Evolutionary conservation across 1,140 invertebrate species (phyloP), one percentile per base, ranked within the genome.

Genomic region (Orius insidiosus): DNA sequence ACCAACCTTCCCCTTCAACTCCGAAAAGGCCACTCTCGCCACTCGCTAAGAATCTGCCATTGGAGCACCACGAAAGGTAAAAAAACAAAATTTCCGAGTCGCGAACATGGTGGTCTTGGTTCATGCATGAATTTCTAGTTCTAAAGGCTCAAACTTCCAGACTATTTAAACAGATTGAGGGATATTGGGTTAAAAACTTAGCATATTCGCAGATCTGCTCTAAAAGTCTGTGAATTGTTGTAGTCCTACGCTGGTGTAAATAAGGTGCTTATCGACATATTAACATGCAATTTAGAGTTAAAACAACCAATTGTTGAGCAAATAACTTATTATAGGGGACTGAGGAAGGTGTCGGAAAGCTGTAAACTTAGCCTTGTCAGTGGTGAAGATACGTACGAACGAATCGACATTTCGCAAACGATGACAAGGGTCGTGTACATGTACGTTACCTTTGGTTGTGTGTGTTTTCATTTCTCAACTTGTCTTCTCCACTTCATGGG

Each of bases 1-100:
- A 63, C 62, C 41, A 18, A 9, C 19, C 5, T 56, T 62, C 63
- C 50, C 63, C 66, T 54, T 59, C 51, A 10, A 42, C 48, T 32
- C 40, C 38, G 9, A 24, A 38, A 30, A 34, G 9, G 1, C 10
- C 34, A 16, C 31, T 37, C 7, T 50, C 47, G 51, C 63, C 63
- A 56, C 60, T 53, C 14, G 50, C 46, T 6, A 24, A 24, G 24
- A 24, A 24, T 24, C 24, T 7, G 10, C 41, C 41, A 3, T 11
- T 43, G 41, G 41, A 18, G 6, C 6, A 18, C 24, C 16, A 31
- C 18, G 41, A 24, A 7, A 24, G 24, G 24, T 24, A 24, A 24
- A 24, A 24, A 3, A 24, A 24, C 24, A 24, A 24, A 3, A 24
- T 24, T 24, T 24, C 3, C 24, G 24, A 24, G 3, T 24, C 24